phyloP scores from a whole-genome alignment of 2,797 vertebrate species.

The Coranthus polyacanthus region DNA sequence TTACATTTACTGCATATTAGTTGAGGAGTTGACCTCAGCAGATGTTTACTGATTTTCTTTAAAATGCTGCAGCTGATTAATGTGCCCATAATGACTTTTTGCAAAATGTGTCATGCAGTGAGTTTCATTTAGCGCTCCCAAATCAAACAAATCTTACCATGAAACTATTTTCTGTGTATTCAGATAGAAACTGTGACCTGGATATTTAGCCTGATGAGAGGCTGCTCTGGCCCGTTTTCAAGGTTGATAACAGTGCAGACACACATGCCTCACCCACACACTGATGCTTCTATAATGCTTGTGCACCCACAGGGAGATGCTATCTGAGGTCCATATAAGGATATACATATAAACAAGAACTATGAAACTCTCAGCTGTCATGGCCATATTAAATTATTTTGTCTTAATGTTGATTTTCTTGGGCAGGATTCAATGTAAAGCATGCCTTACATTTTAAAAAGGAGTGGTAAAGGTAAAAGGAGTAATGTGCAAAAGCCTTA shows the following conservation, averaged over 20 bases:
- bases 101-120: not conserved
- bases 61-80: not conserved
- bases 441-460: not conserved
- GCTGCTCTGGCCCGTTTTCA: conserved; percentile 5
- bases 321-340: too few species aligned
- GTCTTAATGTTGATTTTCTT: not conserved
- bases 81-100: not conserved
- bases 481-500: not conserved
- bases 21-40: too few species aligned
- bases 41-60: too few species aligned
- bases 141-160: conserved; percentile 45
- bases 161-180: conserved; percentile 43
- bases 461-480: not conserved
- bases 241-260: conserved; percentile 60
- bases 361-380: too few species aligned
- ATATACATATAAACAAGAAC: too few species aligned
- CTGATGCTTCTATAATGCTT: too few species aligned
- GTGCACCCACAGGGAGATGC: conserved; percentile 33
- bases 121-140: conserved; percentile 9
- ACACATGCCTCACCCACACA: conserved; percentile 49
- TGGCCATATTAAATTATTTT: not conserved
- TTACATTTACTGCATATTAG: too few species aligned
- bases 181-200: conserved; percentile 56
- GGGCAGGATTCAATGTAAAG: not conserved
- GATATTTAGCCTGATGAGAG: conserved; percentile 7